phyloP scores from a whole-genome alignment of 35 echinoderm and acorn worm species.

The Holothuria glaberrima region DNA sequence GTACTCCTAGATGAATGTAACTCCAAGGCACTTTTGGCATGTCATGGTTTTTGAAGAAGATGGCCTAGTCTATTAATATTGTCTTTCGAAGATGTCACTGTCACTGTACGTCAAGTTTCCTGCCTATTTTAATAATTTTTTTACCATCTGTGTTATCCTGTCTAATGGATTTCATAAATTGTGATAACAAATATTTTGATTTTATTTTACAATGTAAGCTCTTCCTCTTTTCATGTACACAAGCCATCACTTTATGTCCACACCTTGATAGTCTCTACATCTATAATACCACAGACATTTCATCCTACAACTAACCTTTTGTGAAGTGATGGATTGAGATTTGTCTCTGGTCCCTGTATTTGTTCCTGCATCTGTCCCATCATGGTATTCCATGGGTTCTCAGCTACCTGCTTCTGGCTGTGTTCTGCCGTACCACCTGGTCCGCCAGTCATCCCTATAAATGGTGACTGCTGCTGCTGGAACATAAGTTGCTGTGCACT shows the following conservation, averaged over 20 bases:
- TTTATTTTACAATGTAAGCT: not conserved
- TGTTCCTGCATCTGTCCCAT: not conserved
- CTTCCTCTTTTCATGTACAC: too few relatives aligned
- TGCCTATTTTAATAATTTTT: too few relatives aligned
- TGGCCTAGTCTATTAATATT: too few relatives aligned
- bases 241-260: not conserved
- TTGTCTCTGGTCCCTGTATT: not conserved
- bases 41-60: too few relatives aligned
- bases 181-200: too few relatives aligned
- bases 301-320: not conserved
- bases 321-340: not conserved
- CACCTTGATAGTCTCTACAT: not conserved
- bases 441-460: constrained; percentile 6
- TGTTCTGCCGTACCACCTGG: not conserved
- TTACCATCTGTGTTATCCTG: too few relatives aligned
- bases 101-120: too few relatives aligned
- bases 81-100: too few relatives aligned
- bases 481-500: constrained; percentile 54
- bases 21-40: too few relatives aligned
- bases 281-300: not conserved
- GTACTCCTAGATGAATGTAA: too few relatives aligned
- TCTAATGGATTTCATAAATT: too few relatives aligned
- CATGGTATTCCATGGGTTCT: not conserved
- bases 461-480: constrained; percentile 37
- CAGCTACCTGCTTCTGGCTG: not conserved